Conservation (phyloP, 1,140 invertebrate genomes). For the Drosophila novamexicana region DNA sequence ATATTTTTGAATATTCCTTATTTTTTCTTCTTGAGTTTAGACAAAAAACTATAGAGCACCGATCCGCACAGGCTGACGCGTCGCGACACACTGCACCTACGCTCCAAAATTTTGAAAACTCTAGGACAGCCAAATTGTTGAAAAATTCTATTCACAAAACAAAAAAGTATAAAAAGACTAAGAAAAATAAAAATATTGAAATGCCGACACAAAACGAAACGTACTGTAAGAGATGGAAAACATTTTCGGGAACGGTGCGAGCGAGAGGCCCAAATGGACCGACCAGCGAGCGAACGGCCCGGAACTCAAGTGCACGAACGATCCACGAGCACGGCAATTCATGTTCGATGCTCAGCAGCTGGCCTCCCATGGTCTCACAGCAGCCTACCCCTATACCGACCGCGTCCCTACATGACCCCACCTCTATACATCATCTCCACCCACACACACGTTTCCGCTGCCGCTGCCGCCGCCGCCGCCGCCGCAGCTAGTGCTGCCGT, state of each 20-base stretch:
- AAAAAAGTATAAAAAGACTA: constrained; percentile 2
- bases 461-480: background rate
- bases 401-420: background rate
- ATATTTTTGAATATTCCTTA: constrained; percentile 20
- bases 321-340: constrained; percentile 72
- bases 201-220: constrained; percentile 42
- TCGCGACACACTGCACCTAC: constrained; percentile 84
- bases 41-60: constrained; percentile 36
- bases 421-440: constrained; percentile 37
- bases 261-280: constrained; percentile 36
- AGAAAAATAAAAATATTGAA: constrained; percentile 35
- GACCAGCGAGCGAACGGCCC: constrained; percentile 27
- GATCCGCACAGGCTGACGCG: constrained; percentile 80
- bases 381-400: constrained; percentile 8
- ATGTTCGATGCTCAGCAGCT: constrained; percentile 73
- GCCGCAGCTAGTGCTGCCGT: background rate
- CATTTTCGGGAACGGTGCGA: constrained; percentile 30
- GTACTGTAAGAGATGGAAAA: constrained; percentile 27
- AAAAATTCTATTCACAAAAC: constrained; percentile 76
- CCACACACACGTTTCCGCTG: constrained; percentile 48
- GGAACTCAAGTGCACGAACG: constrained; percentile 68
- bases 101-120: constrained; percentile 83
- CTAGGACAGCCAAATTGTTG: constrained; percentile 69
- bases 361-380: constrained; percentile 46
- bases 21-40: constrained; percentile 17